phyloP scores from a whole-genome alignment of 2,888 invertebrate genomes.

The Zygaena filipendulae region DNA sequence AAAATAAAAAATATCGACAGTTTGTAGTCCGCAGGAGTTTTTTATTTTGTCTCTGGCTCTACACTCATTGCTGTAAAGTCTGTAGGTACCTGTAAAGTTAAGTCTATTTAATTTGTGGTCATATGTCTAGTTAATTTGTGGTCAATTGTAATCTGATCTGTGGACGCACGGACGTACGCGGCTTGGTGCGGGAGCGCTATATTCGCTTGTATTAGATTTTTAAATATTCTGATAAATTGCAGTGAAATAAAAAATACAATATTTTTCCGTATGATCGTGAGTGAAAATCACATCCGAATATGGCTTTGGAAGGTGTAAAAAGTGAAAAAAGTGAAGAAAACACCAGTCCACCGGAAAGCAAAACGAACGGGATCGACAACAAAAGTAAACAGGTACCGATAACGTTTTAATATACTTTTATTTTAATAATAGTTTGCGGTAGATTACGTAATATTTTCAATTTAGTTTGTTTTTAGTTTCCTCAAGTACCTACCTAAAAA shows the following conservation, averaged over 20 bases:
- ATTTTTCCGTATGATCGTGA: conserved; percentile 58
- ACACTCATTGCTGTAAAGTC: too few relatives aligned
- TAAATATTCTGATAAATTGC: too few relatives aligned
- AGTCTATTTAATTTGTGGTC: too few relatives aligned
- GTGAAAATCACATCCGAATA: conserved; percentile 50
- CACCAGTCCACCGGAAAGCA: conserved; percentile 61
- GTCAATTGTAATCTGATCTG: too few relatives aligned
- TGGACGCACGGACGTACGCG: too few relatives aligned
- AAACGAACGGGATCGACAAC: conserved; percentile 68
- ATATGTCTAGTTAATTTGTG: too few relatives aligned
- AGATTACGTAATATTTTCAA: conserved; percentile 12
- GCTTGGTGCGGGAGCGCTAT: too few relatives aligned
- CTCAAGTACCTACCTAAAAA: too few relatives aligned
- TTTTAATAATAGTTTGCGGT: conserved; percentile 23
- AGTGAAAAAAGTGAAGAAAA: conserved; percentile 66
- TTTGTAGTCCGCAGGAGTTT: too few relatives aligned
- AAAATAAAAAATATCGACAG: too few relatives aligned
- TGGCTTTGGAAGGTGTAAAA: conserved; percentile 67
- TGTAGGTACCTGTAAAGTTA: too few relatives aligned
- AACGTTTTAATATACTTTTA: conserved; percentile 27
- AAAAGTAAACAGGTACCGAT: conserved; percentile 67
- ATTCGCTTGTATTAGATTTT: conserved; percentile 52
- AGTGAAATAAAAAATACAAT: conserved; percentile 23
- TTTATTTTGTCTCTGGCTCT: too few relatives aligned
- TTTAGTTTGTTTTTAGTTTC: conserved; percentile 10